Evolutionary conservation across 2,888 invertebrate species (phyloP), one percentile per base, ranked within the genome.

Genomic region (Netelia virgata): DNA sequence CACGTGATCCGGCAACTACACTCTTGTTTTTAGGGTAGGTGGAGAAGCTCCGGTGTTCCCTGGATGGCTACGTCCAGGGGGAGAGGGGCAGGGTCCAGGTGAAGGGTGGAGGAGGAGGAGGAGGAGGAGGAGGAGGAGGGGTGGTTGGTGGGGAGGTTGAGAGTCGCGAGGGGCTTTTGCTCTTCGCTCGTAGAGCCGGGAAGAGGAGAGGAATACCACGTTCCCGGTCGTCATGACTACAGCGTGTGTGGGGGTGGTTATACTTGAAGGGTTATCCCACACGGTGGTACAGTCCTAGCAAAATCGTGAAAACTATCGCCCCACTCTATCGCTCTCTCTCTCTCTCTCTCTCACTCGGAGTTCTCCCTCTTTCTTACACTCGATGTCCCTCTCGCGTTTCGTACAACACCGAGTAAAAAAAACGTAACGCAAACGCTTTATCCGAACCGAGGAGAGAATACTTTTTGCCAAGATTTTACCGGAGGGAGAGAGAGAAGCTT

Each of bases 1-100:
- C 91, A 92, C 92, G 92, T 92, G 92, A 92, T 92, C 92, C 89
- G 87, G 91, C 89, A 90, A 91, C 92, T 92, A 90, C 90, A 90
- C 91, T 90, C 92, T 91, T 91, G 92, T 92, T 92, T 92, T 92
- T 92, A 91, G 92, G 90, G 87, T 88, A 88, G 89, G 88, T 75
- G 86, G 86, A 87, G 84, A 86, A 86, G 85, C 86, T 80, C 70
- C 57, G 64, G 77, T 50, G 50, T 28, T 47, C 66, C 57, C 72
- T 63, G 70, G 79, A 72, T 79, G 79, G 72, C 64, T 50, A 79
- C 64, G 64, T 73, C 72, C 57, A 66, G 83, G 86, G 88, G 82
- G 88, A 82, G 83, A 86, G 74, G 85, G 57, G 64, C 80, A 72
- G 61, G 66, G 83, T 63, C 84, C 87, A 82, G 86, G 87, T 85